Conservation (phyloP, 2,797 vertebrate species). For the Staurois parvus region DNA sequence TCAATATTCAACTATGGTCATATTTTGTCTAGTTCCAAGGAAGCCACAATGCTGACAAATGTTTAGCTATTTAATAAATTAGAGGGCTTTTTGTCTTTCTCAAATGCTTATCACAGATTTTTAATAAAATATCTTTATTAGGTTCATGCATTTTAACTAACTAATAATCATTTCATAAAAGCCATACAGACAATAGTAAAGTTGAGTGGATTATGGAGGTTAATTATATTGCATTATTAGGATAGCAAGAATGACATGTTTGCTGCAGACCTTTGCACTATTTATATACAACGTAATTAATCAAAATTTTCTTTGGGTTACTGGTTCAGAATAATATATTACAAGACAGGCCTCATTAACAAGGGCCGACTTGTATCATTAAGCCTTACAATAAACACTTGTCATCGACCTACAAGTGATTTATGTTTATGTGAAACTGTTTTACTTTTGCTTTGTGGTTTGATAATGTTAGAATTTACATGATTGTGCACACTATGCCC, state of each 20-base stretch:
- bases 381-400: slow-evolving; percentile 51
- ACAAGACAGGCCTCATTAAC: slow-evolving; percentile 39
- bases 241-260: slow-evolving; percentile 34
- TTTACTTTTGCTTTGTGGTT: slow-evolving; percentile 14
- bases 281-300: slow-evolving; percentile 35
- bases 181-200: slow-evolving; percentile 1
- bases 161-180: background rate
- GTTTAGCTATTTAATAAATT: background rate
- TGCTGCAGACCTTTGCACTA: slow-evolving; percentile 33
- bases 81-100: background rate
- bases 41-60: background rate
- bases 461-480: slow-evolving; percentile 14
- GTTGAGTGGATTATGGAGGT: slow-evolving; percentile 19
- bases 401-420: slow-evolving; percentile 36
- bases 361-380: slow-evolving; percentile 48
- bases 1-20: too few species aligned
- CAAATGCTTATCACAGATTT: background rate
- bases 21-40: background rate
- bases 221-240: slow-evolving; percentile 45
- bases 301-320: slow-evolving; percentile 51
- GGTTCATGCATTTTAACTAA: slow-evolving; percentile 3
- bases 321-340: slow-evolving; percentile 50
- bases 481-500: background rate
- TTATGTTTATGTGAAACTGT: slow-evolving; percentile 28
- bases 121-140: background rate